These are phyloP conservation scores for Ethmia dodecea DNA, from an alignment of 2,888 invertebrate species.

Conservation along the genomic window DNA sequence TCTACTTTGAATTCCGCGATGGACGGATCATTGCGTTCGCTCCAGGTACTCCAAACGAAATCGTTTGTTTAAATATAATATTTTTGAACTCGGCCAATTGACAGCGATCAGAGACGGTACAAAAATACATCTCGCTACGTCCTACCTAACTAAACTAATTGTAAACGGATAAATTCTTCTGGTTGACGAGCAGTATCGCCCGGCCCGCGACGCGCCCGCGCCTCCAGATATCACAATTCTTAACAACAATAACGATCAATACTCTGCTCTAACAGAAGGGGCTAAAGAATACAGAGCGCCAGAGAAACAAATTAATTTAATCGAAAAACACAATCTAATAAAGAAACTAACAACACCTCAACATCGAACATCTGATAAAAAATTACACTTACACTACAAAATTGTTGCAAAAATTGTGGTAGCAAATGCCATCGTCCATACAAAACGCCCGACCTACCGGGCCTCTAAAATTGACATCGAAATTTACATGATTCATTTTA, in stretches of 20 bases:
- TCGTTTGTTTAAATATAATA: slow-evolving; percentile 10
- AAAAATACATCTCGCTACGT: slow-evolving; percentile 70
- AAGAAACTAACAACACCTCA: slow-evolving; percentile 46
- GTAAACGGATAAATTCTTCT: slow-evolving; percentile 32
- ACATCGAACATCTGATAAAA: slow-evolving; percentile 59
- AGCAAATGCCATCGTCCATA: slow-evolving; percentile 41
- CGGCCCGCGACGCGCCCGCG: slow-evolving; percentile 45
- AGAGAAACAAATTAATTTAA: neutral
- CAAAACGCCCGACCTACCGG: slow-evolving; percentile 18
- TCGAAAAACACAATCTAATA: slow-evolving; percentile 37
- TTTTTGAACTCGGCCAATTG: slow-evolving; percentile 46
- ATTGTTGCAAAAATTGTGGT: slow-evolving; percentile 67
- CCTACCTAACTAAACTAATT: slow-evolving; percentile 57
- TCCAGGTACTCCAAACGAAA: slow-evolving; percentile 50
- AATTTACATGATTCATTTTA: slow-evolving; percentile 66
- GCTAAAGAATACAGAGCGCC: slow-evolving; percentile 12
- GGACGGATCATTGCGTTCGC: slow-evolving; percentile 60
- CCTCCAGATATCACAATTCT: slow-evolving; percentile 51
- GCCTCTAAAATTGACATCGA: slow-evolving; percentile 73
- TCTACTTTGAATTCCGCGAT: slow-evolving; percentile 55
- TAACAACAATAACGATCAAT: slow-evolving; percentile 47
- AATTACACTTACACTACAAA: slow-evolving; percentile 47
- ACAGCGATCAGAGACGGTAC: slow-evolving; percentile 54
- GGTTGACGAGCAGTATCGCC: slow-evolving; percentile 1
- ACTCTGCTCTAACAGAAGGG: slow-evolving; percentile 16